phyloP scores from a whole-genome alignment of 2,113 vertebrate species.

The Globicephala melas region DNA sequence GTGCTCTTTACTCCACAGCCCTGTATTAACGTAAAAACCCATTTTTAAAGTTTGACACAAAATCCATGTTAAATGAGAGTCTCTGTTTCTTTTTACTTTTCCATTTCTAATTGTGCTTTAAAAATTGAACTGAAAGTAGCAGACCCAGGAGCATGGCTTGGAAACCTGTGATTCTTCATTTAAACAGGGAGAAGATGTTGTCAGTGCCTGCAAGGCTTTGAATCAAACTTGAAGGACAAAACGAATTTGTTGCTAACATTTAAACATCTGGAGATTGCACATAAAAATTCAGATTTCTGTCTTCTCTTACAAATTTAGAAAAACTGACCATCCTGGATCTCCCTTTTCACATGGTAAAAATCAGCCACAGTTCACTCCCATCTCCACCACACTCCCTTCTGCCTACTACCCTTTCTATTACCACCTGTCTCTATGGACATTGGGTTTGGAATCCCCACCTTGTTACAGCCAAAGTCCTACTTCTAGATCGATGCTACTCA shows the following conservation, averaged over 20 bases:
- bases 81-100: background rate
- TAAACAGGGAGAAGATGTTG: background rate
- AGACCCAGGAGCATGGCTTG: background rate
- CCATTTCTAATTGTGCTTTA: background rate
- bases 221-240: background rate
- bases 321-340: background rate
- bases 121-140: background rate
- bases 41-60: slow-evolving; percentile 17
- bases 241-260: accelerated
- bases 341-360: background rate
- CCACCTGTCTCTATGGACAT: background rate
- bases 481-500: background rate
- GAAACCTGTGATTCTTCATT: background rate
- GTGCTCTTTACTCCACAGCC: background rate
- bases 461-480: accelerated
- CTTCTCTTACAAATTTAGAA: background rate
- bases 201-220: background rate
- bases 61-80: background rate
- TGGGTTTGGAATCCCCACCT: background rate
- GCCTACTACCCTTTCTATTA: accelerated
- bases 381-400: background rate
- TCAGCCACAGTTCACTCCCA: background rate
- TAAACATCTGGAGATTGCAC: background rate
- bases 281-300: background rate
- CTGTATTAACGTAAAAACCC: background rate